These are phyloP conservation scores for Ciconia stormi DNA, from an alignment of 2,113 vertebrate genomes.

Conservation along the genomic window DNA sequence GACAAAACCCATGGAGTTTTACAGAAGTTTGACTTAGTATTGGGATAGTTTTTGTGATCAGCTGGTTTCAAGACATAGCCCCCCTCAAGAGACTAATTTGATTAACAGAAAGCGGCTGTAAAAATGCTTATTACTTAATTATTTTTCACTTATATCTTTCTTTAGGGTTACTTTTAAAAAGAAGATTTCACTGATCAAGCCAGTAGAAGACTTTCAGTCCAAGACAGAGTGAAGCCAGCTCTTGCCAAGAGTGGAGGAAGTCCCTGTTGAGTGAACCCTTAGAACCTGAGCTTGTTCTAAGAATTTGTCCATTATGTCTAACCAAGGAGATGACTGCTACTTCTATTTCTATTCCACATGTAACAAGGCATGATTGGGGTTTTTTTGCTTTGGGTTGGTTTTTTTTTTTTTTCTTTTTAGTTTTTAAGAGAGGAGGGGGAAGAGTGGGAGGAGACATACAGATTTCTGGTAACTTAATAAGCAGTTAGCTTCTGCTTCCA, in stretches of 20 bases:
- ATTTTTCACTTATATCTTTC: not conserved
- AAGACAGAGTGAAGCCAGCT: constrained; percentile 26
- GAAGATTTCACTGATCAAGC: constrained; percentile 65
- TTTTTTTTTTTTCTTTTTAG: fast-evolving
- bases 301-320: constrained; percentile 78
- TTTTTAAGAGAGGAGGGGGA: no score
- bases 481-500: not conserved
- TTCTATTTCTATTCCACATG: constrained; percentile 97
- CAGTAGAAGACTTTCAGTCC: constrained; percentile 60
- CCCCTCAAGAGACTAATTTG: fast-evolving
- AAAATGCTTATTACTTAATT: not conserved
- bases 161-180: constrained; percentile 69
- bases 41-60: fast-evolving
- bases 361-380: constrained; percentile 76
- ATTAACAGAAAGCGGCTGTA: not conserved
- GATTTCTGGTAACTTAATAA: not conserved
- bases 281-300: not conserved
- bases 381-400: not conserved
- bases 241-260: constrained; percentile 42
- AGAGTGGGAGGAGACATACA: not conserved
- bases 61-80: not conserved
- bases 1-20: not conserved
- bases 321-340: constrained; percentile 94
- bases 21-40: not conserved
- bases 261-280: constrained; percentile 3